Evolutionary conservation across 2,797 vertebrate genomes (phyloP).

Genomic region (Falco berigora): DNA sequence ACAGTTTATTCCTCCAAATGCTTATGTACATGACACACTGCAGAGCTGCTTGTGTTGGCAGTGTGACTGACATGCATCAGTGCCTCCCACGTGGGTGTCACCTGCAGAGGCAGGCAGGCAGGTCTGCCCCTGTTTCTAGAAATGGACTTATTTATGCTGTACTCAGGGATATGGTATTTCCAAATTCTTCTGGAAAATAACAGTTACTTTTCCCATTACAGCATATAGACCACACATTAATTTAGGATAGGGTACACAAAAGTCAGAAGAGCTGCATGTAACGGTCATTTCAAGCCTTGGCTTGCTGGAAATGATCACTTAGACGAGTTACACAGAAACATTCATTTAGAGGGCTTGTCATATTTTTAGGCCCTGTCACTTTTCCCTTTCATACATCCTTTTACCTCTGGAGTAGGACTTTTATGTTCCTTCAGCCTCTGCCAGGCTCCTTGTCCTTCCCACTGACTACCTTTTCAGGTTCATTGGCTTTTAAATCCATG

Average conservation of each 20-base stretch:
- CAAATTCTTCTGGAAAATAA: background rate
- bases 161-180: background rate
- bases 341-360: background rate
- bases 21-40: fast-evolving
- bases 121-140: background rate
- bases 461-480: background rate
- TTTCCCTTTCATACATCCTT: background rate
- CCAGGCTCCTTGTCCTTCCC: background rate
- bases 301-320: background rate
- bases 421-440: background rate
- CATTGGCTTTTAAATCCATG: background rate
- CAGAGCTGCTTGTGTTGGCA: background rate
- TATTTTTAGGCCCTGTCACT: background rate
- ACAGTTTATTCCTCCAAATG: fast-evolving
- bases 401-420: background rate
- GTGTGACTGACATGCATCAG: background rate
- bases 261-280: background rate
- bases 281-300: background rate
- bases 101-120: background rate
- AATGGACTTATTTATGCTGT: background rate
- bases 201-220: background rate
- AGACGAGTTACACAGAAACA: background rate
- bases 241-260: background rate
- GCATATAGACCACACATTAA: background rate
- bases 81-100: fast-evolving